Base-by-base conservation (phyloP, 2,888 invertebrate species). In the Nymphalis polychloros region DNA sequence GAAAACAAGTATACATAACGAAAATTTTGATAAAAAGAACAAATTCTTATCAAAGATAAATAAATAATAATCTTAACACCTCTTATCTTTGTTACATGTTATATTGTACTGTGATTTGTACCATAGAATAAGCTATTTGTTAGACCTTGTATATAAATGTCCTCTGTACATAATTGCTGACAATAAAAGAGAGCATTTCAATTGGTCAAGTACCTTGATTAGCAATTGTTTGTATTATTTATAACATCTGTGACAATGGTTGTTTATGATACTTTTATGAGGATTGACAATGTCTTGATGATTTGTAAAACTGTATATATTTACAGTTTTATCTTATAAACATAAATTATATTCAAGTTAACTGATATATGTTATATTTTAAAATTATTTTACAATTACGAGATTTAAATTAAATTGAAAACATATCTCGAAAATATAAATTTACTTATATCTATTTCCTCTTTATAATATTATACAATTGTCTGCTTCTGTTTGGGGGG, bases 1-100 rank as follows among this genome's bases (percentile, higher is more conserved):
- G 13, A 50, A 19, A 50, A 31, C 23, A 55, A 53, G 48, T 46
- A 60, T 20, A 20, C 59, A 55, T 16, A 61, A 62, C 57, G 31
- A 60, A 64, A 31, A 66, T 48, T 59, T 60, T 60, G 67, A 69
- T 65, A 69, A 70, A 63, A 61, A 53, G 13, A 19, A 61, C 61
- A 49, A 50, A 2, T 46, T 64, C 41, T 69, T 70, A 73, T 73
- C 69, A 31, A 63, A 72, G 68, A 59, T 69, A 72, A 59, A 53
- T 55, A 66, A 67, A 66, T 66, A 59, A 57, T 69, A 64, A 68
- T 64, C 60, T 60, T 62, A 46, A 50, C 20, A 31, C 53, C 17
- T 48, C 50, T 59, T 71, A 72, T 66, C 66, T 68, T 23, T 41
- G 48, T 63, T 52, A 52, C 27, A 63, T 46, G 64, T 35, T 50